Conservation (phyloP, 2,113 vertebrate species). For the Ginglymostoma cirratum region DNA sequence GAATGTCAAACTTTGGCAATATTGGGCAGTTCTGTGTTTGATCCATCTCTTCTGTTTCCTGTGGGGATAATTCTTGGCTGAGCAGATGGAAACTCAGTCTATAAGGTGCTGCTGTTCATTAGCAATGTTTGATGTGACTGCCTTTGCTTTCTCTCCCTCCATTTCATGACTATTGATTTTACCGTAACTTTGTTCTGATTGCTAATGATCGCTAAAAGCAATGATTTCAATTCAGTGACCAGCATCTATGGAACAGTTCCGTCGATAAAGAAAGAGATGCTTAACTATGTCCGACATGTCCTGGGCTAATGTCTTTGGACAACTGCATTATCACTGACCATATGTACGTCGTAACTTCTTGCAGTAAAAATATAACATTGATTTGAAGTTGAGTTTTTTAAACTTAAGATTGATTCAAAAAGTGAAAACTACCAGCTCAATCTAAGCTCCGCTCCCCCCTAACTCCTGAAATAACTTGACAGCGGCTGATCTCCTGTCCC, state of each 20-base stretch:
- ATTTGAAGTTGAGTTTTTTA: not conserved
- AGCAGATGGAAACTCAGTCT: not conserved
- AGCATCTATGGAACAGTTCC: not conserved
- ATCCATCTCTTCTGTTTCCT: not conserved
- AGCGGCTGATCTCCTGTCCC: too few relatives aligned
- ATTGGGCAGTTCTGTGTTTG: not conserved
- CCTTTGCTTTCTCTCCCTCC: not conserved
- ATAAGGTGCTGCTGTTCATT: not conserved
- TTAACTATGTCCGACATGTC: not conserved
- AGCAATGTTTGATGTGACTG: not conserved
- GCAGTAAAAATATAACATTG: not conserved
- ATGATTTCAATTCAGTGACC: not conserved
- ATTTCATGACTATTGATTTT: not conserved
- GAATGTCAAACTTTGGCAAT: not conserved
- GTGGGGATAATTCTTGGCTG: not conserved
- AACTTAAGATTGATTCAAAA: not conserved
- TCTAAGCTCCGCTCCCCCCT: too few relatives aligned
- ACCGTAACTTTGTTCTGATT: not conserved
- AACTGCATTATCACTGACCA: not conserved
- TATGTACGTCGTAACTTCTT: not conserved
- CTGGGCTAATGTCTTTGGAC: not conserved
- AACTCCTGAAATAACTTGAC: too few relatives aligned
- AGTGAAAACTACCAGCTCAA: not conserved
- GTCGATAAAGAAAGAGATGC: not conserved
- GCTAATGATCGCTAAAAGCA: not conserved